Conservation (phyloP, 2,888 invertebrate genomes). For the Camptogramma bilineatum region DNA sequence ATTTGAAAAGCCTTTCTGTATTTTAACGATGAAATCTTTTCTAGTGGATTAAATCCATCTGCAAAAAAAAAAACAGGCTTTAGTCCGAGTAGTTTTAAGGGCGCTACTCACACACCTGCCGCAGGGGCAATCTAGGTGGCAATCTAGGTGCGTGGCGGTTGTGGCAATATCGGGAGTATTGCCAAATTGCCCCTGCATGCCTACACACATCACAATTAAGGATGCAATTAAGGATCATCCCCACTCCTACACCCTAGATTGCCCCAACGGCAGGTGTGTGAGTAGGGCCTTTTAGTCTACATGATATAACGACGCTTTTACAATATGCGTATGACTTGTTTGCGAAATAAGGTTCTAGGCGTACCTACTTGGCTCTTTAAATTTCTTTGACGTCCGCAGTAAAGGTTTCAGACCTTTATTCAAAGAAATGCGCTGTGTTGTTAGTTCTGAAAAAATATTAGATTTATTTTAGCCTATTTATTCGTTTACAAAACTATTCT, state of each 20-base stretch:
- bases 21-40: slow-evolving; percentile 57
- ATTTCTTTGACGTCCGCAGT: slow-evolving; percentile 44
- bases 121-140: too few relatives aligned
- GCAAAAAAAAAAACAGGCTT: slow-evolving; percentile 43
- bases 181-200: too few relatives aligned
- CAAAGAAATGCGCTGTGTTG: slow-evolving; percentile 48
- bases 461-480: slow-evolving; percentile 12
- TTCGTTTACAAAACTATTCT: background rate
- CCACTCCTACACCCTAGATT: too few relatives aligned
- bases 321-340: slow-evolving; percentile 12
- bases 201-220: too few relatives aligned
- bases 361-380: slow-evolving; percentile 55
- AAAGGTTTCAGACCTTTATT: slow-evolving; percentile 45
- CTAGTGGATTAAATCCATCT: slow-evolving; percentile 45
- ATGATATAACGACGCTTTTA: slow-evolving; percentile 20
- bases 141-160: too few relatives aligned
- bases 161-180: too few relatives aligned
- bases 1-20: slow-evolving; percentile 66
- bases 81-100: background rate
- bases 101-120: too few relatives aligned
- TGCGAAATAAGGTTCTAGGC: slow-evolving; percentile 20
- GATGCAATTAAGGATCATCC: too few relatives aligned
- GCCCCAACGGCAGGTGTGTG: too few relatives aligned
- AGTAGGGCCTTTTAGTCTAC: too few relatives aligned
- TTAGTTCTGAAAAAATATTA: slow-evolving; percentile 48